A percentile compares a stretch with the other conserved stretches of the same genome.
Evolutionary conservation across 2,797 vertebrate species (phyloP).

Genomic region (Acipenser transmontanus): DNA sequence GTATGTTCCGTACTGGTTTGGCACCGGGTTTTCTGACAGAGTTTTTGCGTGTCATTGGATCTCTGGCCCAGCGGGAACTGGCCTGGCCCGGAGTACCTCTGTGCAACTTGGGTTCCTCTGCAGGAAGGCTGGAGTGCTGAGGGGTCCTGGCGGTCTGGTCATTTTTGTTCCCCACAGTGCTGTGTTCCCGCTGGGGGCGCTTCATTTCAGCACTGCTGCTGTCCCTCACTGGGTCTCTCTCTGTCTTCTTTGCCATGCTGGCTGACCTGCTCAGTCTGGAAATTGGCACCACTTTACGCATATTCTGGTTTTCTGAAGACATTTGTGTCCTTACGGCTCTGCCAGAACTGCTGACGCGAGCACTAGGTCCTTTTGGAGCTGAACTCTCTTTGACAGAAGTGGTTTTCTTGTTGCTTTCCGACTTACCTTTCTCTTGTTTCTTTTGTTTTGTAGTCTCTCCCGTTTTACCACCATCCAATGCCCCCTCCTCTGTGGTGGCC

Average conservation of each 20-base stretch:
- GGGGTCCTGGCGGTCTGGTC: slow-evolving; percentile 60
- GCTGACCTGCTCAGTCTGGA: slow-evolving; percentile 58
- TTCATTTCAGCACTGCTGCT: slow-evolving; percentile 36
- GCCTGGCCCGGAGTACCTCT: slow-evolving; percentile 46
- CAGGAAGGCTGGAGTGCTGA: slow-evolving; percentile 66
- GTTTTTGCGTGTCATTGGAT: slow-evolving; percentile 47
- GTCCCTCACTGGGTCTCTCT: slow-evolving; percentile 49
- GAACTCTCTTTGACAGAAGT: slow-evolving; percentile 37
- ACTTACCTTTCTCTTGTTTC: slow-evolving; percentile 42
- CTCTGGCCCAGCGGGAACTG: slow-evolving; percentile 56
- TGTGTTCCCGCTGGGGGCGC: slow-evolving; percentile 62
- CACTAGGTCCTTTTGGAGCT: slow-evolving; percentile 25
- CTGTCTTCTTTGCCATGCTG: slow-evolving; percentile 50
- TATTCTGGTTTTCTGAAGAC: slow-evolving; percentile 71
- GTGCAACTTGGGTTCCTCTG: slow-evolving; percentile 68
- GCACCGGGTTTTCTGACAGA: slow-evolving; percentile 75
- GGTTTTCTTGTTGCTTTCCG: slow-evolving; percentile 42
- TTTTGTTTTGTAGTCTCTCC: slow-evolving; percentile 39
- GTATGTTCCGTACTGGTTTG: slow-evolving; percentile 73
- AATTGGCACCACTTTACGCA: slow-evolving; percentile 89
- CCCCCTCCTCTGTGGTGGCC: slow-evolving; percentile 50
- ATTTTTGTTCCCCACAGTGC: slow-evolving; percentile 61
- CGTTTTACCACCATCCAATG: slow-evolving; percentile 53
- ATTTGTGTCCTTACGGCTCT: slow-evolving; percentile 63
- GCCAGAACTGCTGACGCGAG: slow-evolving; percentile 16